Conservation (phyloP, 2,888 invertebrate genomes). For the Carpatolechia fugitivella region DNA sequence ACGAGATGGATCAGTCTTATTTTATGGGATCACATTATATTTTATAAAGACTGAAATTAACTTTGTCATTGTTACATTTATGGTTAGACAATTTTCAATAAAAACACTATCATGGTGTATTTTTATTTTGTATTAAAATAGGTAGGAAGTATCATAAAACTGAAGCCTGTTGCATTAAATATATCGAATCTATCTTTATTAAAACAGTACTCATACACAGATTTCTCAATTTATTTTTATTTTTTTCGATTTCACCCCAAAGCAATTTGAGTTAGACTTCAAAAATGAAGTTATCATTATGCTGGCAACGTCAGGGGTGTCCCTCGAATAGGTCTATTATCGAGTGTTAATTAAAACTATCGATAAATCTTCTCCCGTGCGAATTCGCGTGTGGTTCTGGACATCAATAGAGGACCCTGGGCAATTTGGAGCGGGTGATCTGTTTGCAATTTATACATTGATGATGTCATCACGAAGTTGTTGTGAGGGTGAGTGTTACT, state of each 20-base stretch:
- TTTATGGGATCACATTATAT: no score
- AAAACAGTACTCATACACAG: no score
- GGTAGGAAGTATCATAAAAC: no score
- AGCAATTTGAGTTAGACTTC: neutral
- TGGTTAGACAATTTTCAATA: no score
- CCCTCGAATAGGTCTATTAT: conserved; percentile 25
- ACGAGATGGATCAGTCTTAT: no score
- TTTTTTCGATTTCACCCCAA: neutral
- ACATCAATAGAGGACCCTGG: conserved; percentile 29
- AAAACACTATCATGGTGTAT: no score
- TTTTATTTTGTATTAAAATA: no score
- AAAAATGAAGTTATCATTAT: conserved; percentile 3
- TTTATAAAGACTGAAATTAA: no score
- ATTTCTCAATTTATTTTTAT: no score
- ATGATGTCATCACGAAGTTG: neutral
- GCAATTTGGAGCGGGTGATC: conserved; percentile 26
- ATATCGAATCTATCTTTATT: no score
- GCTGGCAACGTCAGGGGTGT: neutral
- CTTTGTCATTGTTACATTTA: no score
- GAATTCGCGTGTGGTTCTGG: conserved; percentile 41
- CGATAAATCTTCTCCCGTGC: conserved; percentile 59
- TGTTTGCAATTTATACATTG: neutral
- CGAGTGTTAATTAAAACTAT: conserved; percentile 52
- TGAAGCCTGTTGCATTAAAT: no score
- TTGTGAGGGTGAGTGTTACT: neutral